Evolutionary conservation across 2,888 invertebrate species (phyloP), one percentile per base, ranked within the genome.

Genomic region (Thymelicus acteon): DNA sequence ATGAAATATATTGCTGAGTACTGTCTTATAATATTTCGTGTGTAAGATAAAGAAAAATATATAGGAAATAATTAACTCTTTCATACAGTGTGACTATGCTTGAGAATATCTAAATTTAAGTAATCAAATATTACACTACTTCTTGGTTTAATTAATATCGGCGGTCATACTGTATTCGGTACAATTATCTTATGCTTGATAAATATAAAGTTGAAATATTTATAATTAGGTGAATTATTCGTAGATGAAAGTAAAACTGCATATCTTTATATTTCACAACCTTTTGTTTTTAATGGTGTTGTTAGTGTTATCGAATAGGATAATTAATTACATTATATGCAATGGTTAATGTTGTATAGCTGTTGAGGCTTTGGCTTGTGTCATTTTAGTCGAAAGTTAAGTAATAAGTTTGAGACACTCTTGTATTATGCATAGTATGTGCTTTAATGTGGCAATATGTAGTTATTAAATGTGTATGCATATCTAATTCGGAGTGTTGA

Each of bases 241-340:
- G 62, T 71, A 68, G 71, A 44, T 65, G 37, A 68, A 66, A 65
- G 10, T 71, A 62, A 74, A 69, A 67, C 47, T 48, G 69, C 68
- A 74, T 72, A 71, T 74, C 67, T 65, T 58, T 70, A 71, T 72
- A 72, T 72, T 72, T 70, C 60, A 60, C 62, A 31, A 57, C 49
- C 40, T 70, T 70, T 64, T 70, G 49, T 70, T 60, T 58, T 47
- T 69, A 60, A 52, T 58, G 12, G 31, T 40, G 54, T 64, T 40
- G 19, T 64, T 63, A 64, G 39, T 49, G 37, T 39, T 69, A 69
- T 63, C 39, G n/a, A 37, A 12, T 66, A 70, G 60, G 39, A 70
- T 70, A 70, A 60, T 60, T 70, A 70, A 60, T 60, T 13, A 39
- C 31, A 58, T 47, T 61, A 60, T 64, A 63, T 72, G 74, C 67